Percentiles rank a stretch among this genome's conserved stretches.
Evolutionary conservation across 2,797 vertebrate species (phyloP).

Genomic region (Clarias pachynema): DNA sequence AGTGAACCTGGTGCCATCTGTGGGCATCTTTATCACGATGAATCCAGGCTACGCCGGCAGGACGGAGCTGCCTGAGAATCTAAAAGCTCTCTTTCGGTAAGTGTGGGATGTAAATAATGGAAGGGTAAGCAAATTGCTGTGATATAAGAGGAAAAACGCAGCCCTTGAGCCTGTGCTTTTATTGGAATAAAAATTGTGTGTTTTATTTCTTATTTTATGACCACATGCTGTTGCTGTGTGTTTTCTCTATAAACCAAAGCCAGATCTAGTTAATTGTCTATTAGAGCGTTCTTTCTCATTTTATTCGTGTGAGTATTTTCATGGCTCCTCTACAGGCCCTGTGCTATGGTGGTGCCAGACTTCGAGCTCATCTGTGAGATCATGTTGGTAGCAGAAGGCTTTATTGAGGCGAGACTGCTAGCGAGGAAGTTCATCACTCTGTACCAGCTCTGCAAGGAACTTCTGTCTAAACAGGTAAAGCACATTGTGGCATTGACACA

Average conservation of each 20-base stretch:
- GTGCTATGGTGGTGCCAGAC: constrained; percentile 97
- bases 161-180: background rate
- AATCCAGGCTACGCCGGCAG: constrained; percentile 96
- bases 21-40: constrained; percentile 99
- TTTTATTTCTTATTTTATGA: background rate
- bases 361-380: constrained; percentile 98
- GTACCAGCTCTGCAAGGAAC: constrained; percentile 91
- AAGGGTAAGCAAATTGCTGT: background rate
- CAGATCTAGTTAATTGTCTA: background rate
- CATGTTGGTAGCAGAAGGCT: constrained; percentile 96
- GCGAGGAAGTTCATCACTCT: constrained; percentile 95
- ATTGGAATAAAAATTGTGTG: background rate
- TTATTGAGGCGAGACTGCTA: constrained; percentile 83
- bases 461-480: constrained; percentile 93
- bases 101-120: constrained; percentile 23
- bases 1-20: constrained; percentile 85
- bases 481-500: background rate
- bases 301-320: background rate
- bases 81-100: constrained; percentile 95
- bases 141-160: background rate
- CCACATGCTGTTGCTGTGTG: background rate
- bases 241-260: background rate
- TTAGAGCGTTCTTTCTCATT: background rate
- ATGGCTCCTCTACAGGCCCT: constrained; percentile 77
- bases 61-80: constrained; percentile 94